Base-by-base conservation (phyloP, 2,888 invertebrate genomes). In the Cantharis rustica region DNA sequence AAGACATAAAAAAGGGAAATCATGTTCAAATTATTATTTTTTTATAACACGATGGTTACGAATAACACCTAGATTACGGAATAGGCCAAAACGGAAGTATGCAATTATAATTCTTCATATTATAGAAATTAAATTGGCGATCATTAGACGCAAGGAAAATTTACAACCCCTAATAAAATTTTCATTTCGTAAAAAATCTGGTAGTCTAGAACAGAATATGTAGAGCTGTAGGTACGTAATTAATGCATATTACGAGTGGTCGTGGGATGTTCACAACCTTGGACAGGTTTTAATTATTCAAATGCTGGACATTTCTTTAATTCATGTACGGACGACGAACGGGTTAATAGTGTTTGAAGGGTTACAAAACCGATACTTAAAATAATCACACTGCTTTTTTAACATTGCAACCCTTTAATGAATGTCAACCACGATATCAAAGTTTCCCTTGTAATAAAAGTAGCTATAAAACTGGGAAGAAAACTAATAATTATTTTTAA, bases 211-310 rank as follows among this genome's bases (percentile, higher is more conserved):
- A 47, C 47, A 47, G 47, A n/a, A 47, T n/a, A n/a, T n/a, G 13
- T 13, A 13, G n/a, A n/a, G 9, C 47, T n/a, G 47, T 5, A 73
- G 75, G 76, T 47, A 47, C 47, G 77, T 75, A 80, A 80, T 80
- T 80, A 80, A 79, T 80, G 80, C 82, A 79, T 81, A 69, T 68
- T 76, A 66, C 66, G 71, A 73, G 68, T 73, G 77, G 71, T 75
- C 77, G 74, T 74, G 74, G 74, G 76, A 76, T 76, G 76, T 73
- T 73, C 70, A 73, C 76, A 76, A 70, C 73, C 76, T 73, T 82
- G 83, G 84, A 83, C 85, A 84, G 81, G 83, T 84, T 84, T 85
- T 84, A 85, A 84, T 84, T 84, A 85, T 85, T 84, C 84, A 85
- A 80, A 77, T 79, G 81, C 79, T 75, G 80, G 80, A 77, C 82